These are phyloP conservation scores for Poeciliopsis turrubarensis DNA, from an alignment of 2,113 vertebrate genomes.

Conservation along the genomic window DNA sequence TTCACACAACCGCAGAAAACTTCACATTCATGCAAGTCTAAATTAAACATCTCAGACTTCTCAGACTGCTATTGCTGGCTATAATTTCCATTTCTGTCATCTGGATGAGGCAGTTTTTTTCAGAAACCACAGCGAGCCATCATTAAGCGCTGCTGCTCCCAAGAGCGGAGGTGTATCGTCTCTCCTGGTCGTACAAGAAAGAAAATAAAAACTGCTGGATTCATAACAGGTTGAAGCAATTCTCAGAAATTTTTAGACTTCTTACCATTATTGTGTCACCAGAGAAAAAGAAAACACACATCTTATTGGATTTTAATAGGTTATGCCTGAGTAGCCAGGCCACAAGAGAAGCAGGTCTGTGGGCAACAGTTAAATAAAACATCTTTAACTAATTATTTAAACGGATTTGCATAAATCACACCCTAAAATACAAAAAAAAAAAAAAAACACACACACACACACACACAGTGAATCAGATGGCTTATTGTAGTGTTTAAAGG, in stretches of 20 bases:
- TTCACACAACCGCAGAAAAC: too few relatives aligned
- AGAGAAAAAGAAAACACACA: too few relatives aligned
- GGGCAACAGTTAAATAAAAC: too few relatives aligned
- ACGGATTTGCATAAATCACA: background rate
- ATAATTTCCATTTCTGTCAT: slow-evolving; percentile 5
- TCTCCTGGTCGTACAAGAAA: background rate
- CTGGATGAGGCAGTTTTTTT: background rate
- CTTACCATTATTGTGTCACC: too few relatives aligned
- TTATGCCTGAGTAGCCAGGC: too few relatives aligned
- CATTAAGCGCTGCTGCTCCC: background rate
- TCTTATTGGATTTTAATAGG: too few relatives aligned
- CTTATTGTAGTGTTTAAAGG: background rate
- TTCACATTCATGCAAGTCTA: background rate
- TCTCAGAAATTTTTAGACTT: too few relatives aligned
- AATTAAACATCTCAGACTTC: slow-evolving; percentile 47
- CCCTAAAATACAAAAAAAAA: background rate
- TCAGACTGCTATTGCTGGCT: slow-evolving; percentile 24
- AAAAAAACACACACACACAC: background rate
- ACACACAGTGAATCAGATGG: background rate
- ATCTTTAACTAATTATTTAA: background rate
- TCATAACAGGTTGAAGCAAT: background rate
- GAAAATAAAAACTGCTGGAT: background rate
- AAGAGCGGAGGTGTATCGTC: background rate
- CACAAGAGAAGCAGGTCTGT: too few relatives aligned
- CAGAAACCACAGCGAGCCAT: background rate